Evolutionary conservation across 2,888 invertebrate genomes (phyloP), one percentile per base, ranked within the genome.

Genomic region (Keiferia lycopersicella): DNA sequence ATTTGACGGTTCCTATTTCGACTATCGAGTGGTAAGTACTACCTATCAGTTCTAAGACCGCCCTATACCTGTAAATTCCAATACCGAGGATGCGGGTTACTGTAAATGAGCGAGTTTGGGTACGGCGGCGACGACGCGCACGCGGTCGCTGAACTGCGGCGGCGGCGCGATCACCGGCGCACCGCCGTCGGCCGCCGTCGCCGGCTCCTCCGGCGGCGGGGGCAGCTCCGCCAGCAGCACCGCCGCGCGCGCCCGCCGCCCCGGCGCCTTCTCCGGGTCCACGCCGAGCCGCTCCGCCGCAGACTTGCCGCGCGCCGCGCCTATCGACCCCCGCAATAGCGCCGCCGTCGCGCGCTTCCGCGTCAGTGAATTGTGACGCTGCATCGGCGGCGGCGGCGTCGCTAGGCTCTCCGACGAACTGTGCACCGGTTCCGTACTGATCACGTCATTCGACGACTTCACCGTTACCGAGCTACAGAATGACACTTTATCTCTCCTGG

Each of bases 91-190:
- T 12, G 50, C 26, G 8, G 30, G 16, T 65, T 73, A 87, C 74
- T 92, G 93, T 68, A 92, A 79, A 66, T 92, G 89, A 66, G 93
- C 91, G 56, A 90, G 84, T 88, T 97, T 97, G 71, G 97, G 96
- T 80, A 96, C 94, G 67, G 96, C 95, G 65, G 96, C 96, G 63
- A 97, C 96, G 71, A 97, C 96, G 73, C 97, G 93, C 64, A 96
- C 96, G 74, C 95, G 93, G 88, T 97, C 97, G 86, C 96, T 96
- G 90, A 98, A 98, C 87, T 98, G 97, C 48, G 97, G 97, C 45
- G 97, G 98, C 48, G 97, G 97, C 26, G 97, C 96, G 67, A 96
- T 91, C 69, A 96, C 63, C 65, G 81, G 65, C 71, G 78, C 68
- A 77, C 74, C 66, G 72, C 73, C 67, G 94, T 71, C 66, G 71